Conservation (phyloP, 2,797 vertebrate genomes). For the Ispidina picta region DNA sequence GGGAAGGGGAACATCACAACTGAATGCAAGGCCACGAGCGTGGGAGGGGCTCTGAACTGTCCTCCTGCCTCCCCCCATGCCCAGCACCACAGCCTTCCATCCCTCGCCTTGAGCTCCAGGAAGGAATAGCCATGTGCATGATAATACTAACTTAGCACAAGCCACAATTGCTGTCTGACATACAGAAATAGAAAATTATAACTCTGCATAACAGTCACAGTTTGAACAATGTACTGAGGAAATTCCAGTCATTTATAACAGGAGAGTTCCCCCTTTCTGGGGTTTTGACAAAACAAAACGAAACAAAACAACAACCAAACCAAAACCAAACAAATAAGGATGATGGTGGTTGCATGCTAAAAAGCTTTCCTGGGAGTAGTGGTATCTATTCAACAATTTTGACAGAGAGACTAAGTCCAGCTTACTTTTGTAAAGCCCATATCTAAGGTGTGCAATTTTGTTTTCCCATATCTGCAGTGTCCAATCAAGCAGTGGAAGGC, state of each 20-base stretch:
- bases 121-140: constrained; percentile 31
- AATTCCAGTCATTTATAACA: constrained; percentile 49
- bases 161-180: constrained; percentile 76
- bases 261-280: background rate
- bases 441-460: background rate
- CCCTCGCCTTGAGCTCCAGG: constrained; percentile 47
- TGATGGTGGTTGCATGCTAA: background rate
- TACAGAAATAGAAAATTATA: constrained; percentile 83
- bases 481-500: background rate
- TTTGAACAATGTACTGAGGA: constrained; percentile 39
- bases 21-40: accelerated
- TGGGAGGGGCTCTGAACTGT: background rate
- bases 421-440: background rate
- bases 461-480: background rate
- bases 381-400: background rate
- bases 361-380: background rate
- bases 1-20: background rate
- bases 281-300: background rate
- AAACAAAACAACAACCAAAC: too few species aligned
- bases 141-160: constrained; percentile 70
- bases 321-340: background rate
- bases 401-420: background rate
- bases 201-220: constrained; percentile 56
- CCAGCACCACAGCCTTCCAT: background rate
- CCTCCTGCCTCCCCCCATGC: background rate